Evolutionary conservation across 2,888 invertebrate species (phyloP).

Genomic region (Acleris emargana): DNA sequence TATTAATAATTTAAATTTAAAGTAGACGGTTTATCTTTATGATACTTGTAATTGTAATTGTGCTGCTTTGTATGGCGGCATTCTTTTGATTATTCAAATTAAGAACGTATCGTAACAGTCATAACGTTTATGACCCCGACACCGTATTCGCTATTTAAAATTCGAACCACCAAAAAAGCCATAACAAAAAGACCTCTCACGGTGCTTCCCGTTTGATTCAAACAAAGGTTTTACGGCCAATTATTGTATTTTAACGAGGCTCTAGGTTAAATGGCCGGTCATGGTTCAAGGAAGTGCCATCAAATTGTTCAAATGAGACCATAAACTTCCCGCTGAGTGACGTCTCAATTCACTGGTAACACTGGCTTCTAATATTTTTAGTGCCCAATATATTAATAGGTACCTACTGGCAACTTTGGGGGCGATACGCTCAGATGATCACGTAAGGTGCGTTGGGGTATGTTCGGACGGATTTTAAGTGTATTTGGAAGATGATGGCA

Average conservation of each 20-base stretch:
- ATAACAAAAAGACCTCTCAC: conserved; percentile 44
- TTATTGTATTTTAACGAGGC: conserved; percentile 44
- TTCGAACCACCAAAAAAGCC: conserved; percentile 49
- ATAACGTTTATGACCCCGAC: conserved; percentile 68
- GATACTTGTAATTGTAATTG: too few species aligned
- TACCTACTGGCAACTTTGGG: conserved; percentile 53
- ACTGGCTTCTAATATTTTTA: conserved; percentile 76
- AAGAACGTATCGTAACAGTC: conserved; percentile 64
- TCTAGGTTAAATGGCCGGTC: conserved; percentile 55
- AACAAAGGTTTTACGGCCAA: conserved; percentile 23
- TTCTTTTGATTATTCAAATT: conserved; percentile 55
- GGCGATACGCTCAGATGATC: conserved; percentile 52
- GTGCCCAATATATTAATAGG: conserved; percentile 69
- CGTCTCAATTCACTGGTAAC: conserved; percentile 67
- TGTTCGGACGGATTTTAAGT: too few species aligned
- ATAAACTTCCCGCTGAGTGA: conserved; percentile 74
- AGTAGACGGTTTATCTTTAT: too few species aligned
- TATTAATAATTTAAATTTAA: too few species aligned
- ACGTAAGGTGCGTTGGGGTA: too few species aligned
- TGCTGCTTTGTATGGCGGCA: neutral
- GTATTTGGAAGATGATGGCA: too few species aligned
- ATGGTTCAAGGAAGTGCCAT: conserved; percentile 73
- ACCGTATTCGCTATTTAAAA: conserved; percentile 62
- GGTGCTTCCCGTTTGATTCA: conserved; percentile 28
- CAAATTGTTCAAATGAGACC: conserved; percentile 73